Evolutionary conservation across 2,888 invertebrate species (phyloP), one percentile per base, ranked within the genome.

Genomic region (Philopedon plagiatum): DNA sequence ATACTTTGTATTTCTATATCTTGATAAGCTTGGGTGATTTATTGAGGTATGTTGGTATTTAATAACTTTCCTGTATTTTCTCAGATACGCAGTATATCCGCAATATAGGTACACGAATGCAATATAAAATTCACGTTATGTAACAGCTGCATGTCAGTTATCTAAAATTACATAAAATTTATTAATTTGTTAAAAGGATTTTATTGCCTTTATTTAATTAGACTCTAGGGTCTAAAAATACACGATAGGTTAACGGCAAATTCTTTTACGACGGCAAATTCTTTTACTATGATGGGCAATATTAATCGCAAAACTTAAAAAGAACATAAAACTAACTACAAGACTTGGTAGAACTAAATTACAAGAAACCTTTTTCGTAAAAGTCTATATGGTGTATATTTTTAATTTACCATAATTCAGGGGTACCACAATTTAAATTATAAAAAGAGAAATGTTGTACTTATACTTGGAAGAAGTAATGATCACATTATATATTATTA

Each of bases 131-230:
- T 26, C 23, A 54, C 18, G 51, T 54, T 54, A 54, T 29, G 51
- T 29, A 54, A 54, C 51, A 54, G 51, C 51, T 54, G 51, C 51
- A 54, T 54, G 8, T 32, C 51, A 26, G 51, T 29, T 54, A 54
- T 23, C 23, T 54, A 26, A 54, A 54, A 54, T 54, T 54, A 15
- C 51, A 54, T 54, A 54, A 54, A 54, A 29, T 54, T 54, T 54
- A 54, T 54, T 26, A 54, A 54, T 54, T 54, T 13, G 29, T 54
- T 54, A 54, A 29, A 18, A 54, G 29, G 29, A 26, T 54, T 54
- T 54, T 54, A 54, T 29, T 29, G 29, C 29, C 23, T 29, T 29
- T 32, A 15, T 54, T 54, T 54, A 54, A 29, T 29, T 29, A 54
- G 18, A 29, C 29, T 15, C 7, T 26, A 29, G 15, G 29, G 1